Conservation (phyloP, 2,113 vertebrate species). For the Psophia crepitans region DNA sequence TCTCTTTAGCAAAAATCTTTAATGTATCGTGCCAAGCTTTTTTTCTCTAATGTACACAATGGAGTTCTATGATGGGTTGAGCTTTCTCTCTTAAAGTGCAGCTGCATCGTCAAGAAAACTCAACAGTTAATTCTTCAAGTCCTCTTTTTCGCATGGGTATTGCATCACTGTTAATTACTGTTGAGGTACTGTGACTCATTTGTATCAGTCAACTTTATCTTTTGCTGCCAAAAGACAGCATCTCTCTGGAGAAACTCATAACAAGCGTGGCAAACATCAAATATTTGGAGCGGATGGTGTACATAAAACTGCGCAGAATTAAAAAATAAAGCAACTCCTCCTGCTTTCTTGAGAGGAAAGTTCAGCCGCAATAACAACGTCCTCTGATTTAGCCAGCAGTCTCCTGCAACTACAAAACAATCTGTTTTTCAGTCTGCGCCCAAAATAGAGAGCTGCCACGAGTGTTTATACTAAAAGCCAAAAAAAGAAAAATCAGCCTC, state of each 20-base stretch:
- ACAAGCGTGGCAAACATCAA: conserved; percentile 66
- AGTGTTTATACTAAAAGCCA: conserved; percentile 8
- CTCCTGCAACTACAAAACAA: conserved; percentile 9
- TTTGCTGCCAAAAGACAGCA: conserved; percentile 72
- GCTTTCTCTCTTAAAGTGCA: conserved; percentile 44
- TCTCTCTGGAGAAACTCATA: conserved; percentile 79
- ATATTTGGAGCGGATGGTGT: conserved; percentile 9
- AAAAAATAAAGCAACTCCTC: conserved; percentile 49
- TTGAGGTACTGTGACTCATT: conserved; percentile 70
- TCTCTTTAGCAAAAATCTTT: conserved; percentile 61
- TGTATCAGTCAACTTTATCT: conserved; percentile 76
- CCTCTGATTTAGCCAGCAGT: conserved; percentile 4
- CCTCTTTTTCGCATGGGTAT: conserved; percentile 70
- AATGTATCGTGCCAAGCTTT: conserved; percentile 57
- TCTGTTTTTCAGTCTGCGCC: conserved; percentile 19
- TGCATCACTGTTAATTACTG: conserved; percentile 75
- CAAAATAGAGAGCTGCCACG: conserved; percentile 3
- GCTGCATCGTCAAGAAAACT: conserved; percentile 48
- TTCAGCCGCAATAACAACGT: not conserved
- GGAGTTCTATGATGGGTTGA: conserved; percentile 41
- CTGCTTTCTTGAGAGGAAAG: not conserved
- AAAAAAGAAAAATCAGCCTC: conserved; percentile 16
- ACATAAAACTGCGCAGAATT: conserved; percentile 23
- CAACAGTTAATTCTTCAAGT: conserved; percentile 68
- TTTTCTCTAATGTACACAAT: conserved; percentile 53